Conservation (phyloP, 2,797 vertebrate species). For the Scolopax bukidnonensis region DNA sequence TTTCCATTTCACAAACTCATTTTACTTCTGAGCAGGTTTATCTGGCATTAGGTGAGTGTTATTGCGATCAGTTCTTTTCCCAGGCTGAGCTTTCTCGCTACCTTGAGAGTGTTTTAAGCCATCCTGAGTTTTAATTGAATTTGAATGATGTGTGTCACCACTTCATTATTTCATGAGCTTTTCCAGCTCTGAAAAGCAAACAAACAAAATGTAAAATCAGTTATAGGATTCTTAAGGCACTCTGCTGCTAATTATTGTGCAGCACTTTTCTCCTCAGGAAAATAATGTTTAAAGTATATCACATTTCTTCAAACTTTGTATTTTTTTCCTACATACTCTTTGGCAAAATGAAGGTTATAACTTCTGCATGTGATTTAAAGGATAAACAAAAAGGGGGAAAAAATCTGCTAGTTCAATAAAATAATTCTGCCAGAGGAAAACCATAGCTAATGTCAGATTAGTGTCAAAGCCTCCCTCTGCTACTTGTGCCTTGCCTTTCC, state of each 20-base stretch:
- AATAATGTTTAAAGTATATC: background rate
- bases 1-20: background rate
- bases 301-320: background rate
- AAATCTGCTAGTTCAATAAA: background rate
- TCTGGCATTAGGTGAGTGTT: background rate
- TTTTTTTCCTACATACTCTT: background rate
- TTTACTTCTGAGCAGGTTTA: background rate
- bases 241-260: background rate
- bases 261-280: background rate
- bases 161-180: background rate
- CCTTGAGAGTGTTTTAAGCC: background rate
- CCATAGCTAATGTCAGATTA: slow-evolving; percentile 12
- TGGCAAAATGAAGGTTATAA: background rate
- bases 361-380: background rate
- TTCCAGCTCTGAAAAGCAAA: background rate
- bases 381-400: background rate
- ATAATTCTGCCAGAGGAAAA: slow-evolving; percentile 1
- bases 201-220: background rate
- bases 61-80: background rate
- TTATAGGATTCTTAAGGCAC: background rate
- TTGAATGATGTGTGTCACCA: background rate
- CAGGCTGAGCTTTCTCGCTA: background rate
- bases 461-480: background rate
- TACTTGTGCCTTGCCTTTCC: background rate
- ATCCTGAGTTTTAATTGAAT: background rate